Evolutionary conservation across 2,113 vertebrate species (phyloP).

Genomic region (Bagarius yarrelli): DNA sequence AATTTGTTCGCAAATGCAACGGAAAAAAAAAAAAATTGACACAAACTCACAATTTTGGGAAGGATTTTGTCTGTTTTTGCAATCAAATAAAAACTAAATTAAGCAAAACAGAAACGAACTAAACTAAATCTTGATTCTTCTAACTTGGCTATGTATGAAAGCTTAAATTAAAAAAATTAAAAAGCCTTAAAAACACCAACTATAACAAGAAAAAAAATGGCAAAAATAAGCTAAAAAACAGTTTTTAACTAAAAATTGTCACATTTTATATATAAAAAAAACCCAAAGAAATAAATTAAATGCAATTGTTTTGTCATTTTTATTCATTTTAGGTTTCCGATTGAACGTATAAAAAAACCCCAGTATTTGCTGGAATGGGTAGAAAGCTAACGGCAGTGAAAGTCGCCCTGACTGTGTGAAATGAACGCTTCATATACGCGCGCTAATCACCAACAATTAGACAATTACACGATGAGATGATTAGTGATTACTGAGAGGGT

Average conservation of each 20-base stretch:
- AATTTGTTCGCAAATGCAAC: not conserved
- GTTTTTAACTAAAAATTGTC: not conserved
- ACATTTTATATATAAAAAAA: not conserved
- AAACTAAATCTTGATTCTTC: not conserved
- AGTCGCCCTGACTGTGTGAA: not conserved
- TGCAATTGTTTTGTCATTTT: not conserved
- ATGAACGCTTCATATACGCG: slow-evolving; percentile 5
- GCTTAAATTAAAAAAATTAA: too few relatives aligned
- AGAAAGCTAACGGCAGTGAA: not conserved
- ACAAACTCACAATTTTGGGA: not conserved
- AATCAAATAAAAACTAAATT: not conserved
- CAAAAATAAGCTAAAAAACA: not conserved
- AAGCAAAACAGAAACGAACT: not conserved
- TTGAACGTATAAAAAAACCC: not conserved
- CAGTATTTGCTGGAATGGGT: not conserved
- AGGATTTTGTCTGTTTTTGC: not conserved
- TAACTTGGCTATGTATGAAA: not conserved
- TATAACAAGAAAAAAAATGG: not conserved
- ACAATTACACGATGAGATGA: slow-evolving; percentile 21
- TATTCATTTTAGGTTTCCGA: too few relatives aligned
- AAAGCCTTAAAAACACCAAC: not conserved
- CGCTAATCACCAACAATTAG: slow-evolving; percentile 23
- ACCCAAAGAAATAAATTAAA: not conserved
- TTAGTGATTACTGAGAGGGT: slow-evolving; percentile 6
- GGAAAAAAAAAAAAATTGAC: not conserved